Conservation (phyloP, 2,113 vertebrate species). For the Baryphthengus martii region DNA sequence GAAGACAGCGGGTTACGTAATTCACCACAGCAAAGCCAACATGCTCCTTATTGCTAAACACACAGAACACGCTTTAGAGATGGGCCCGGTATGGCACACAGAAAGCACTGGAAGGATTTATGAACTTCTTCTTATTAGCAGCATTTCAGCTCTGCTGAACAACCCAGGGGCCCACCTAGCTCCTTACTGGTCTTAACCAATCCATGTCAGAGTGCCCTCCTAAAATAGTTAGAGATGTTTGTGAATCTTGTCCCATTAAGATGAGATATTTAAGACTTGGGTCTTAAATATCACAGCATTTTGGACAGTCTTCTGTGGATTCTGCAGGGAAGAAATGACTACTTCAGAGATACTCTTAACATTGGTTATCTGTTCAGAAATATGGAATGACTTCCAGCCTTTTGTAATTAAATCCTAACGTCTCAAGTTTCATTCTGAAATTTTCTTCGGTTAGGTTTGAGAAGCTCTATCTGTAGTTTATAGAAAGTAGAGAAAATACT, state of each 20-base stretch:
- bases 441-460: not conserved
- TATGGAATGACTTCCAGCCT: not conserved
- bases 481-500: not conserved
- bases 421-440: not conserved
- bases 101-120: not conserved
- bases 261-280: too few relatives aligned
- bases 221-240: not conserved
- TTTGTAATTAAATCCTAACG: not conserved
- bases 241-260: not conserved
- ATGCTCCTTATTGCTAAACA: not conserved
- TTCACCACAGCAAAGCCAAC: not conserved
- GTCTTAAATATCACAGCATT: not conserved
- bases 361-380: not conserved
- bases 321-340: not conserved
- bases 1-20: not conserved
- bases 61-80: not conserved
- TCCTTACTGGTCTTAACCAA: not conserved
- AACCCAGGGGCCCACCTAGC: not conserved
- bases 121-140: not conserved
- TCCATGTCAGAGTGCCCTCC: not conserved
- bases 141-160: not conserved
- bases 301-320: not conserved
- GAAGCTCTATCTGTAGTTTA: not conserved
- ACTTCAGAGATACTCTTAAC: not conserved
- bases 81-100: not conserved